Evolutionary conservation across 2,113 vertebrate species (phyloP).

Genomic region (Ploceus nigricollis): DNA sequence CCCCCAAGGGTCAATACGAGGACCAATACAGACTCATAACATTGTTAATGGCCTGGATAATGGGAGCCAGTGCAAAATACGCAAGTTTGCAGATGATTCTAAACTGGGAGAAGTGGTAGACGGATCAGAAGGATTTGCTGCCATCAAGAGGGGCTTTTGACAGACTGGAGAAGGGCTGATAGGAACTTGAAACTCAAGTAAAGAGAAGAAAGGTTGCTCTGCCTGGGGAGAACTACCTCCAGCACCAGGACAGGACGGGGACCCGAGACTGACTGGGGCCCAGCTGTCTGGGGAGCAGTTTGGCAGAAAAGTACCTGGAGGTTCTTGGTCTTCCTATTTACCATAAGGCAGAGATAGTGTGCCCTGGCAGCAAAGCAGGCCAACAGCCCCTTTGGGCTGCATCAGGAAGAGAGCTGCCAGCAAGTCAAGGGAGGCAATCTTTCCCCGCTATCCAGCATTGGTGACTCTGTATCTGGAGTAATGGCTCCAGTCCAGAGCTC

Average conservation of each 20-base stretch:
- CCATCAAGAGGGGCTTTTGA: not conserved
- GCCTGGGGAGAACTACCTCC: not conserved
- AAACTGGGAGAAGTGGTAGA: not conserved
- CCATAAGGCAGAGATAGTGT: not conserved
- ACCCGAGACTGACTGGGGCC: not conserved
- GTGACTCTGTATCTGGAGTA: not conserved
- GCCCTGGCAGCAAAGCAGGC: not conserved
- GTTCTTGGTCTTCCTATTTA: not conserved
- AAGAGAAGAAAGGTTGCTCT: not conserved
- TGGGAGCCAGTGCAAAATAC: not conserved
- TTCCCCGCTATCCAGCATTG: not conserved
- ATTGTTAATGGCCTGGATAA: not conserved
- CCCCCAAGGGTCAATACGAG: accelerated
- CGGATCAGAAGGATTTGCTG: not conserved
- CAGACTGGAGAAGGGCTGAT: not conserved
- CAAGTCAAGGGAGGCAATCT: not conserved
- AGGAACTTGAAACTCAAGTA: not conserved
- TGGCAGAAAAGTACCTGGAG: not conserved
- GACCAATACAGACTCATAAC: not conserved
- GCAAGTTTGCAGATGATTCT: not conserved
- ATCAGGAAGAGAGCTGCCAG: not conserved
- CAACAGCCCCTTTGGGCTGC: not conserved
- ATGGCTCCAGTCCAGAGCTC: not conserved
- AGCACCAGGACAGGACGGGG: not conserved
- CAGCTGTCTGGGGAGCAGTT: not conserved